These are phyloP conservation scores for Sprattus sprattus DNA, from an alignment of 2,113 vertebrate genomes.

Conservation along the genomic window DNA sequence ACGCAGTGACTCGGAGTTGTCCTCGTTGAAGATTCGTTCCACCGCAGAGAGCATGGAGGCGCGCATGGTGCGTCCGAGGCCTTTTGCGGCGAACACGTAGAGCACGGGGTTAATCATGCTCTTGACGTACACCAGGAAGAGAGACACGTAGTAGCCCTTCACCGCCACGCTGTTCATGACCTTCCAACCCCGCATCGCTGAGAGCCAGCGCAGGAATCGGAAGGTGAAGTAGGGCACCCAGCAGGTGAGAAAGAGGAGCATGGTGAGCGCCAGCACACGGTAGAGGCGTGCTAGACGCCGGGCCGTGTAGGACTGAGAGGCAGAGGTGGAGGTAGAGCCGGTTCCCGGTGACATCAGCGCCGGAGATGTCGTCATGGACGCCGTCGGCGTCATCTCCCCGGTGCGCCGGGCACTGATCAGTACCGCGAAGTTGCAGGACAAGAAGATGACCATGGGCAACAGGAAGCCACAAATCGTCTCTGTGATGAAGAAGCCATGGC, in stretches of 20 bases:
- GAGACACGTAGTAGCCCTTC: conserved; percentile 47
- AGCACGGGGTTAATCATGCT: conserved; percentile 72
- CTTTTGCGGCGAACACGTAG: conserved; percentile 73
- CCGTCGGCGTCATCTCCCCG: conserved; percentile 30
- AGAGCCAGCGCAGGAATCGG: conserved; percentile 61
- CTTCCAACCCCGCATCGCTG: accelerated
- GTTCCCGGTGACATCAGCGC: neutral
- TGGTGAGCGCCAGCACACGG: conserved; percentile 70
- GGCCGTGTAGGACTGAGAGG: conserved; percentile 20
- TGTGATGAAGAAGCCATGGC: conserved; percentile 52
- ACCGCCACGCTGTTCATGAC: accelerated
- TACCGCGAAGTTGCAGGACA: conserved; percentile 69
- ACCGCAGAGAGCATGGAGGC: conserved; percentile 69
- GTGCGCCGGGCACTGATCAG: conserved; percentile 50
- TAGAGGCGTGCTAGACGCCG: conserved; percentile 66
- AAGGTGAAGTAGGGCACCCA: conserved; percentile 77
- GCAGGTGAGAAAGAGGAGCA: conserved; percentile 75
- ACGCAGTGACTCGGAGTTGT: conserved; percentile 63
- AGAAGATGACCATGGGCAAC: conserved; percentile 69
- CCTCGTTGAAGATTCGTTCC: conserved; percentile 70
- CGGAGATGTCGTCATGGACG: neutral
- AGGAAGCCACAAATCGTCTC: conserved; percentile 70
- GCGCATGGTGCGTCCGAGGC: conserved; percentile 62
- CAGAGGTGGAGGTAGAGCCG: neutral
- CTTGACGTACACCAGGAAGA: conserved; percentile 73